Conservation (phyloP, 2,113 vertebrate genomes). For the Rhynchopsitta pachyrhyncha region DNA sequence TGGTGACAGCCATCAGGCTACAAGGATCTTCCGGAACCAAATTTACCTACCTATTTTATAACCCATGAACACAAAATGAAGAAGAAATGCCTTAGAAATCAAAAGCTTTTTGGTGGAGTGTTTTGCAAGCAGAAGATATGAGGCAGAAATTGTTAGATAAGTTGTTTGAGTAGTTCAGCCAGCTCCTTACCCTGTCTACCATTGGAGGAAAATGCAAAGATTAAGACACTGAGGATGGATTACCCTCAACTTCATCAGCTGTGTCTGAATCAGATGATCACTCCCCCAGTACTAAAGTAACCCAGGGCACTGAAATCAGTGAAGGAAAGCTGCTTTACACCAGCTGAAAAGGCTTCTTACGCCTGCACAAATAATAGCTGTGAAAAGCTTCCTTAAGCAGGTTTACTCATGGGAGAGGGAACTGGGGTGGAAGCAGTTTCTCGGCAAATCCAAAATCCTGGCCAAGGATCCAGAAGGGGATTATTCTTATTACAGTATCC, state of each 20-base stretch:
- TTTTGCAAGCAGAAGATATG: neutral
- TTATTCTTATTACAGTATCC: slow-evolving; percentile 9
- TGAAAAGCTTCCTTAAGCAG: neutral
- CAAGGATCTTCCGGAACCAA: neutral
- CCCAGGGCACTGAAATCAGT: neutral
- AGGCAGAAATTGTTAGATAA: neutral
- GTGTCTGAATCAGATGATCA: neutral
- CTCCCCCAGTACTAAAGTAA: neutral
- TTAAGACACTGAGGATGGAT: slow-evolving; percentile 9
- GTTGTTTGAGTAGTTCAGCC: neutral
- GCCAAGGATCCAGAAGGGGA: slow-evolving; percentile 19
- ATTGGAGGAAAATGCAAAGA: neutral
- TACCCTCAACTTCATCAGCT: neutral
- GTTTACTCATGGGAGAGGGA: slow-evolving; percentile 22
- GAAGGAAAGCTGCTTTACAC: neutral
- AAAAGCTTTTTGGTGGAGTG: neutral
- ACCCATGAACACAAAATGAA: neutral
- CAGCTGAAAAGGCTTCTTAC: neutral
- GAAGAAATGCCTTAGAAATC: rapidly evolving
- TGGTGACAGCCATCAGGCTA: neutral
- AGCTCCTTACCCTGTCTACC: neutral
- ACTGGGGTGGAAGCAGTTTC: neutral
- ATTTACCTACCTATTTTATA: neutral
- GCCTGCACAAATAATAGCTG: neutral
- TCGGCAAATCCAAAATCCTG: slow-evolving; percentile 29